Evolutionary conservation across 2,113 vertebrate genomes (phyloP), one percentile per base, ranked within the genome.

Genomic region (Poeciliopsis retropinna): DNA sequence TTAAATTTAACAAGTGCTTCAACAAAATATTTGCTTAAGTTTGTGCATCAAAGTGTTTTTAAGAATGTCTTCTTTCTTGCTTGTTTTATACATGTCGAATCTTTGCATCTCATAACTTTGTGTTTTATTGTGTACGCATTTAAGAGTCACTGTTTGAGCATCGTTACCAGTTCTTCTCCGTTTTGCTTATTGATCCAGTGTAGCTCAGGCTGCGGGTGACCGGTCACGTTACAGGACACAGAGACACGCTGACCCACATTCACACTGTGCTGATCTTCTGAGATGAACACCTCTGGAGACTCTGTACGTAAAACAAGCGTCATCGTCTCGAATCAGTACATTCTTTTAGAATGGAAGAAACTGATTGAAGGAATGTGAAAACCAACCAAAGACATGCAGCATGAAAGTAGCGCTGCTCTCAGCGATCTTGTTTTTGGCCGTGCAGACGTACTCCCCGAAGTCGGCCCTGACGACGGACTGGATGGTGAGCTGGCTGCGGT

Each of bases 171-270:
- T 61, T 62, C 79, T 0, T 51, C 69, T 54, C 87, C 80, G 11
- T 68, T 87, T 64, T 67, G 65, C 81, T 93, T 95, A 83, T 83
- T 92, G 76, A 92, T 51, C 94, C 94, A 95, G 81, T 90, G 67
- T 0, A 93, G 75, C 64, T 86, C 80, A 41, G 95, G 95, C 27
- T 79, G 39, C 66, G 95, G 94, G 80, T 93, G 78, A 19, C 95
- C 94, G 1, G 92, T 91, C 60, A 91, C 87, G 2, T 93, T 94
- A 70, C 95, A 95, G 70, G 86, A 78, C 60, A 95, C 89, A 41
- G 86, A 87, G 2, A 86, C 78, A 1, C 25, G 72, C 15, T 86
- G 37, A 3, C 92, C 92, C 14, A 80, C 69, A 2, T 22, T 54
- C 8, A 89, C 82, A 0, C 5, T 63, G 81, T 82, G 72, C 72